Evolutionary conservation across 2,888 invertebrate species (phyloP).

Genomic region (Diadromus collaris): DNA sequence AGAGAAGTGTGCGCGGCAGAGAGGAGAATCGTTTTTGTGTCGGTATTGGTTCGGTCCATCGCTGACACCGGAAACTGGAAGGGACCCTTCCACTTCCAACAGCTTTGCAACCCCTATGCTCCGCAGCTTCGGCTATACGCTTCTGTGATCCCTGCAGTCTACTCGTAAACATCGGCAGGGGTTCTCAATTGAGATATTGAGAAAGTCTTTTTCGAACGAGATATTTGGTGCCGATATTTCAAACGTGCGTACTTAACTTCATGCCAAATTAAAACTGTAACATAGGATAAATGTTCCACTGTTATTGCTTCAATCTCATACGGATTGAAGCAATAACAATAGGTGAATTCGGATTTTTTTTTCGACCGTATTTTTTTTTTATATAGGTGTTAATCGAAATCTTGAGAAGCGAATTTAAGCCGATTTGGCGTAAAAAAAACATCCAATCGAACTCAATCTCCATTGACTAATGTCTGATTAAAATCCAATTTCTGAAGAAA

Average conservation of each 20-base stretch:
- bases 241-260: not conserved
- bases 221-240: not conserved
- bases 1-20: conserved; percentile 47
- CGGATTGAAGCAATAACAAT: no score
- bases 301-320: no score
- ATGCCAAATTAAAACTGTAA: no score
- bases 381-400: not conserved
- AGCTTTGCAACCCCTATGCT: conserved; percentile 66
- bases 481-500: no score
- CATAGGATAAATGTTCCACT: no score
- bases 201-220: not conserved
- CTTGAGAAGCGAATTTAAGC: not conserved
- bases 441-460: not conserved
- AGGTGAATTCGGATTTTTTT: no score
- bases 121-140: conserved; percentile 41
- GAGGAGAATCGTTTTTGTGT: conserved; percentile 59
- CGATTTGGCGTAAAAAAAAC: not conserved
- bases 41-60: conserved; percentile 65
- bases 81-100: conserved; percentile 61
- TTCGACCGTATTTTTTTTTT: no score
- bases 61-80: conserved; percentile 73
- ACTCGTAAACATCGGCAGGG: conserved; percentile 15
- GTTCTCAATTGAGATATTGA: conserved; percentile 15
- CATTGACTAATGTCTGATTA: no score
- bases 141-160: conserved; percentile 18